Evolutionary conservation across 2,888 invertebrate genomes (phyloP), one percentile per base, ranked within the genome.

Genomic region (Micropterix aruncella): DNA sequence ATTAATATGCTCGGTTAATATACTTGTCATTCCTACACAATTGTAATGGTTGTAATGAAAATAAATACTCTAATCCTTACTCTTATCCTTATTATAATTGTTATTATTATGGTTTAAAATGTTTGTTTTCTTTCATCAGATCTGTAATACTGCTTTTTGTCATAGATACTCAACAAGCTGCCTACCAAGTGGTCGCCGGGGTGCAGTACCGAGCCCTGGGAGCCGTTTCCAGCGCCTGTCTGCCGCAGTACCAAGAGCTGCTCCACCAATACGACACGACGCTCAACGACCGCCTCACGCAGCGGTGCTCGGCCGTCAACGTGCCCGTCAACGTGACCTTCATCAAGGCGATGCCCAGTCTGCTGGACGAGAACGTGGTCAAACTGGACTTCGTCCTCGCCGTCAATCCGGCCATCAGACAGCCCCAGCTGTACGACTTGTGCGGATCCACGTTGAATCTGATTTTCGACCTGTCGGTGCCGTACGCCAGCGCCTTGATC

Each of bases 121-220:
- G 4, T 38, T 38, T 14, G 16, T n/a, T n/a, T n/a, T n/a, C n/a
- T n/a, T n/a, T n/a, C n/a, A n/a, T n/a, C n/a, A n/a, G n/a, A n/a
- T n/a, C n/a, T n/a, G n/a, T n/a, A n/a, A n/a, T n/a, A n/a, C n/a
- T n/a, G n/a, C n/a, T n/a, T n/a, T n/a, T n/a, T n/a, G n/a, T n/a
- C n/a, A n/a, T n/a, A 82, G 85, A 92, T 62, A 93, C 92, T 14
- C 89, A 92, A 60, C 90, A 92, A 72, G 93, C 93, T n/a, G 85
- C 89, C 49, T 93, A 93, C 55, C 91, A 93, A 55, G 89, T 93
- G 1, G 81, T 88, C 1, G 84, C 92, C 0, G 79, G 84, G 17
- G 80, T 93, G 1, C 84, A 80, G 38, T 94, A 93, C 59, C 75
- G 92, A 48, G 90, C 91, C 9, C 88, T 92, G 52, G 92, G 92